A percentile compares a stretch with the other conserved stretches of the same genome.
phyloP scores from a whole-genome alignment of 2,797 vertebrate species.

The Nasua narica region DNA sequence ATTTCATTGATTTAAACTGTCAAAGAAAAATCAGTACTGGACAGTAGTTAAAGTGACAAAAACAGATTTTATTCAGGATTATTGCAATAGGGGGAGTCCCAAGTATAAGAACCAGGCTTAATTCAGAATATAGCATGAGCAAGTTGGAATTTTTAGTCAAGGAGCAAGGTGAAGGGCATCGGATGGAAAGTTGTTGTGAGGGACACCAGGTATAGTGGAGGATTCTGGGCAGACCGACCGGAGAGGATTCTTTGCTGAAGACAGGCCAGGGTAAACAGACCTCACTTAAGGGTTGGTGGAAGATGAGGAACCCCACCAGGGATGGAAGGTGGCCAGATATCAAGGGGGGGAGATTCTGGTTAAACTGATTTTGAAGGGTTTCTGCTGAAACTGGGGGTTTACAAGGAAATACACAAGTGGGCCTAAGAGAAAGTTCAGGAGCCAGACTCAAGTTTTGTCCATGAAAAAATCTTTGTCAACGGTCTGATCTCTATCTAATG shows the following conservation, averaged over 20 bases:
- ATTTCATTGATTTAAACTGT: neutral
- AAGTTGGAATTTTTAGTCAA: neutral
- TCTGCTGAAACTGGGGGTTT: neutral
- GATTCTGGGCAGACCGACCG: neutral
- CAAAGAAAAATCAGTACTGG: neutral
- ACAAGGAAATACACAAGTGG: neutral
- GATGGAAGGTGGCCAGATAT: neutral
- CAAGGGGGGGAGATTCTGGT: neutral
- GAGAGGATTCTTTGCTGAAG: neutral
- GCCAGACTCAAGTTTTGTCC: neutral
- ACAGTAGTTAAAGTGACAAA: neutral
- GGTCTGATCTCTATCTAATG: neutral
- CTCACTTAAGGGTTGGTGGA: neutral
- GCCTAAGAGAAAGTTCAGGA: neutral
- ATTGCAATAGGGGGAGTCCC: neutral
- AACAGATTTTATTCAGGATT: neutral
- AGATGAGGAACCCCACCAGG: neutral
- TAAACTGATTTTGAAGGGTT: neutral
- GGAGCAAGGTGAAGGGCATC: neutral
- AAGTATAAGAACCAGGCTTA: neutral
- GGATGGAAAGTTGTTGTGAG: neutral
- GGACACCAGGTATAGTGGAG: neutral
- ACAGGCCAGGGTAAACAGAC: neutral
- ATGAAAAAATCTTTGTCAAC: neutral
- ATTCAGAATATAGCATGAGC: neutral